Evolutionary conservation across 2,888 invertebrate genomes (phyloP).

Genomic region (Xestia rhomboidea): DNA sequence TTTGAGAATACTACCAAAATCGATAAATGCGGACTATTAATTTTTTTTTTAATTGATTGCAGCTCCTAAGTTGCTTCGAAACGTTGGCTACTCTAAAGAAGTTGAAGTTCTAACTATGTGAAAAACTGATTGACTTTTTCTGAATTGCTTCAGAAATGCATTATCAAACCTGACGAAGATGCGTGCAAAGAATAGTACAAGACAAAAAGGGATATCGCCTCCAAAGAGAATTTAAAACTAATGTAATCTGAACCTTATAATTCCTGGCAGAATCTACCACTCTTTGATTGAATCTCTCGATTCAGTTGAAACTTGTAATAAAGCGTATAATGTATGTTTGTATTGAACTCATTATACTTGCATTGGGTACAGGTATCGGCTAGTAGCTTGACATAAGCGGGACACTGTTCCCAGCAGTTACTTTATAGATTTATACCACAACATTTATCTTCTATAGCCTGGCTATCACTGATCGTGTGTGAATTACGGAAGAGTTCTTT

Average conservation of each 20-base stretch:
- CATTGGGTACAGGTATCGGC: conserved; percentile 36
- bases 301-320: conserved; percentile 45
- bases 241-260: not conserved
- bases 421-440: conserved; percentile 8
- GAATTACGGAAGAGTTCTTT: not conserved
- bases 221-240: not conserved
- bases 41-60: too few species aligned
- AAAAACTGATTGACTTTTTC: not conserved
- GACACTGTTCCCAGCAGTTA: conserved; percentile 35
- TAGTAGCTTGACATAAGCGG: conserved; percentile 17
- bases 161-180: not conserved
- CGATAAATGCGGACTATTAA: not conserved
- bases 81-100: not conserved
- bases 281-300: conserved; percentile 31
- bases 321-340: conserved; percentile 55
- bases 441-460: not conserved
- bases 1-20: not conserved
- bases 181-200: not conserved
- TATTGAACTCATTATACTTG: conserved; percentile 56
- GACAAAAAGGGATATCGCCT: not conserved
- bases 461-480: not conserved
- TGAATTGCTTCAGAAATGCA: not conserved
- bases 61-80: not conserved
- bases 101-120: not conserved
- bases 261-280: conserved; percentile 29